Evolutionary conservation across 2,113 vertebrate genomes (phyloP), one percentile per base, ranked within the genome.

Genomic region (Edolisoma coerulescens): DNA sequence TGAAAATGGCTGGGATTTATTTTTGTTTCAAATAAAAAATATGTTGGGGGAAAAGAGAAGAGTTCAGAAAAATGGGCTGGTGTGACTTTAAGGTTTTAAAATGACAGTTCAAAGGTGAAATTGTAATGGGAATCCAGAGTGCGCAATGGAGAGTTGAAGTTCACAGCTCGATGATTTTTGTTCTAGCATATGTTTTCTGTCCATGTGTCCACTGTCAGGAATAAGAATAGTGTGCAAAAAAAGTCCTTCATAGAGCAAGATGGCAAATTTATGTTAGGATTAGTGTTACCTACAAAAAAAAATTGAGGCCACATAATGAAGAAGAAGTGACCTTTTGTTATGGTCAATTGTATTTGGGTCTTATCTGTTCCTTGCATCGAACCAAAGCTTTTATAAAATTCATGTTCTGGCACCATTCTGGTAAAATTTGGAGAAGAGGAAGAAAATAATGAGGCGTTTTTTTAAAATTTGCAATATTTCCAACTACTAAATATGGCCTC

Each of bases 111-210:
- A 63, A 87, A 84, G 14, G 39, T 50, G 16, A 61, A 80, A 35
- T 73, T 32, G 28, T n/a, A 49, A 11, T 49, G 28, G 33, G 19
- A 67, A 63, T 77, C 10, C 39, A 64, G 7, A 44, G 15, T 32
- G 42, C 0, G 0, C 37, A 61, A 10, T 11, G 60, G 26, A 11
- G 14, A 56, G 5, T 7, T 64, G 41, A 75, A 87, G 23, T 27
- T 74, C 10, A 45, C 24, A 77, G 21, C 32, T 28, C 49, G 32
- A 23, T 44, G 21, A 23, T n/a, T 63, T 82, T 78, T 74, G 1
- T 61, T 68, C 26, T 35, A 30, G 22, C 10, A 13, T 44, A 11
- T 33, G 3, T 45, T 42, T 87, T 77, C 10, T 68, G 14, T n/a
- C 24, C 11, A 4, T 0, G 1, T 35, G 23, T 42, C 30, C 10